Evolutionary conservation across 1,140 invertebrate genomes (phyloP), one percentile per base, ranked within the genome.

Genomic region (Holcopasites calliopsidis): DNA sequence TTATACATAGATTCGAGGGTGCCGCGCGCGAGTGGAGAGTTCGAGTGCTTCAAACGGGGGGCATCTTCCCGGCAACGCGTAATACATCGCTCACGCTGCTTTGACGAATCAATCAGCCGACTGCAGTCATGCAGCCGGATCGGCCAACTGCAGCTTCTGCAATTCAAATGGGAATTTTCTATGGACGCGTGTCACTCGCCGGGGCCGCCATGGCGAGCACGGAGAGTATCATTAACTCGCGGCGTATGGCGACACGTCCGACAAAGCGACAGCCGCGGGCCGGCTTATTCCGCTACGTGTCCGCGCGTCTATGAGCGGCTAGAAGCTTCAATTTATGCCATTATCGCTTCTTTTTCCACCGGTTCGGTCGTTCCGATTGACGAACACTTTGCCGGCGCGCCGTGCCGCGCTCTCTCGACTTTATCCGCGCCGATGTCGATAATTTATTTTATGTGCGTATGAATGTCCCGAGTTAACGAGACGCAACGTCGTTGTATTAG

Each of bases 141-240:
- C 8, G 13, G 44, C 44, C 55, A 52, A 55, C 66, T 62, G 77
- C 65, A 40, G 70, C 52, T 69, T 83, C 80, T 79, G 80, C 72
- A 79, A 83, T 83, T 83, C 80, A 83, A 83, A 83, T 79, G 76
- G 76, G 80, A 79, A 79, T 72, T 83, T 83, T 82, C 80, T 66
- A 58, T 23, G 44, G 50, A 55, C 49, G 47, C 60, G 57, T 47
- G 44, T 62, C 75, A 38, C 16, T 11, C 3, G 52, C 1, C 28
- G 18, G 42, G n/a, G n/a, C n/a, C 13, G 60, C 64, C n/a, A n/a
- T 8, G 3, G 5, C 18, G 21, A 3, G 58, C 10, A 7, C 7
- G 57, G 16, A 8, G 13, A 35, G 58, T 60, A 81, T 77, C 75
- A 64, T 78, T 83, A 83, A 82, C 75, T 60, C 72, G 65, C 78